Base-by-base conservation (phyloP, 1,140 invertebrate genomes). In the Drosophila punjabiensis region DNA sequence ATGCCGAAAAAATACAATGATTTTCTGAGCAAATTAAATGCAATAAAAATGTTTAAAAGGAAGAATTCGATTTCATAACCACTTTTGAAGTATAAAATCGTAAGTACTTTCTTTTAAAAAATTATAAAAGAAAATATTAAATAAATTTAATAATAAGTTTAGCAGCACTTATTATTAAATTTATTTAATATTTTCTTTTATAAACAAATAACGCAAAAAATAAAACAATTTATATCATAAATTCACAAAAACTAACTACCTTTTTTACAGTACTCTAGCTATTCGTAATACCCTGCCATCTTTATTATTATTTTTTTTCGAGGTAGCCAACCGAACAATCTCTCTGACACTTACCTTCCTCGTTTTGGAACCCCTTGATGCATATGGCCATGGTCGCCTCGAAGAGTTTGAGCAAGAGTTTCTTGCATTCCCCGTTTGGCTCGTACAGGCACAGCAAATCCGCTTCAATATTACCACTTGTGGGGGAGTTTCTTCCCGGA, bases 381-480 rank as follows among this genome's bases (percentile, higher is more conserved):
- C 87, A 89, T 58, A 92, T 92, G 67, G 91, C 91, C 91, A 92
- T 92, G 65, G 91, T 92, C 58, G 91, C 77, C 67, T 92, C 91
- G 52, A 92, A 92, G 56, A 92, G 76, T 63, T 92, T 92, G 18
- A 92, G 73, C 55, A 92, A 56, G 39, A 92, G 77, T 61, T 92
- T 92, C 65, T 92, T 92, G 71, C 91, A 91, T 63, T 92, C 91
- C 16, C 85, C 82, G 67, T 89, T 91, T 10, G 78, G 53, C 18
- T 92, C 91, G 63, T 74, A 87, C 9, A 92, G 68, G 53, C 81
- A 82, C 32, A 67, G 70, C 24, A 92, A 78, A 73, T 92, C 89
- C 33, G 68, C 67, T 74, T 92, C 87, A 60, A 92, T 89, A 37
- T 68, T 61, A 7, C 50, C 55, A 43, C 53, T 59, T 56, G 45